Evolutionary conservation across 2,888 invertebrate genomes (phyloP).

Genomic region (Microctonus hyperodae): DNA sequence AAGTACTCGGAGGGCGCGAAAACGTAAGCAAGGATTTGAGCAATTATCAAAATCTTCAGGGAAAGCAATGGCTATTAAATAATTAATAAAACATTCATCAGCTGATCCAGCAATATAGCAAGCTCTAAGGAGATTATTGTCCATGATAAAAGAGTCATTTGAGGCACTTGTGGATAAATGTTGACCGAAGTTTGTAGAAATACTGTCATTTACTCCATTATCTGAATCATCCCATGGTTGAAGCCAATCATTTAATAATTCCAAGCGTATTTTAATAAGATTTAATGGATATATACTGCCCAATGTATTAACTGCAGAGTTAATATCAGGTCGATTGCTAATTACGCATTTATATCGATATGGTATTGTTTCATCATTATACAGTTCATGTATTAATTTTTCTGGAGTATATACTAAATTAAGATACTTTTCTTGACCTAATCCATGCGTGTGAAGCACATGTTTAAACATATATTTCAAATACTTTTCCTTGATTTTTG

Average conservation of each 20-base stretch:
- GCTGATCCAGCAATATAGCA: constrained; percentile 58
- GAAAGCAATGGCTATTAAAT: constrained; percentile 56
- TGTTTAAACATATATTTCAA: constrained; percentile 63
- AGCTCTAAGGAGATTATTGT: constrained; percentile 48
- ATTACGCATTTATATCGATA: constrained; percentile 54
- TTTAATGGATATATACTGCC: constrained; percentile 61
- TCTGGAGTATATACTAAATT: constrained; percentile 60
- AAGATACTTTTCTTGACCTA: constrained; percentile 63
- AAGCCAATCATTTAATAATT: constrained; percentile 62
- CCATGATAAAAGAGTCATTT: background rate
- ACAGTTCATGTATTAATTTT: constrained; percentile 63
- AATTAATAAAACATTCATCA: constrained; percentile 50
- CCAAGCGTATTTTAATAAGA: constrained; percentile 56
- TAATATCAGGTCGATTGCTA: constrained; percentile 62
- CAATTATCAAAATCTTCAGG: constrained; percentile 37
- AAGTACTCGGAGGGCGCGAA: constrained; percentile 58
- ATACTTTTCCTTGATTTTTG: constrained; percentile 64
- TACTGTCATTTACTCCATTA: constrained; percentile 44
- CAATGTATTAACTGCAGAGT: constrained; percentile 63
- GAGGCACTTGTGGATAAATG: background rate
- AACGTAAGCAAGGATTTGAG: constrained; percentile 50
- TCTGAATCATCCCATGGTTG: constrained; percentile 42
- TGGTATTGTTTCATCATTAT: constrained; percentile 64
- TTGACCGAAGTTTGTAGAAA: constrained; percentile 43
- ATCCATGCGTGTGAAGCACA: constrained; percentile 62